Evolutionary conservation across 2,797 vertebrate genomes (phyloP), one percentile per base, ranked within the genome.

Genomic region (Ctenopoma multispine): DNA sequence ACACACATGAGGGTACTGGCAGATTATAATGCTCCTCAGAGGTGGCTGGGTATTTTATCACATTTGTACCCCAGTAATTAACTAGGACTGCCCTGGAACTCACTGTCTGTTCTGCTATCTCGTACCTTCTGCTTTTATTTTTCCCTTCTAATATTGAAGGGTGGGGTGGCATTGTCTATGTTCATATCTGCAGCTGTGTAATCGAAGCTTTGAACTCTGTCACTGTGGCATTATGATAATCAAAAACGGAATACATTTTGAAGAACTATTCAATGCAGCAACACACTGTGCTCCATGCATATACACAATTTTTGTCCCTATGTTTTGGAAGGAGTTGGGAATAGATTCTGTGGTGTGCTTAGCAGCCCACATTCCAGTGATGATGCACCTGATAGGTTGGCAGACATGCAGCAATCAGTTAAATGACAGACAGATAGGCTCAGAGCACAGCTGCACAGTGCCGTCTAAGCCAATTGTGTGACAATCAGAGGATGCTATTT

Each of bases 401-500:
- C 90, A 88, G 90, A 88, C 83, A 31, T 72, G 80, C 86, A 69
- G 89, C 93, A 93, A 93, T 94, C 93, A 93, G 92, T 92, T 91
- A 91, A 93, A 94, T 92, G 93, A 94, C 91, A 91, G 93, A 93
- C 91, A 91, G 93, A 92, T 87, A 91, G 90, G 87, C 92, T 90
- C 88, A 79, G 90, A 92, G 90, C 91, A 90, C 93, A 94, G 94
- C 94, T 94, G 94, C 93, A 93, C 88, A 75, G 87, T 83, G 88
- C 89, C 90, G 89, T 84, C 91, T 90, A 84, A 93, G 93, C 93
- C 93, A 94, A 94, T 94, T 94, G 90, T 90, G 88, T 90, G 92
- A 93, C 93, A 94, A 94, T 94, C 92, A 94, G 91, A 91, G 87
- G 87, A 87, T 90, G 92, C 93, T 94, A 93, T 94, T 95, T 94